phyloP scores from a whole-genome alignment of 2,888 invertebrate genomes.

The Spisula subtruncata region DNA sequence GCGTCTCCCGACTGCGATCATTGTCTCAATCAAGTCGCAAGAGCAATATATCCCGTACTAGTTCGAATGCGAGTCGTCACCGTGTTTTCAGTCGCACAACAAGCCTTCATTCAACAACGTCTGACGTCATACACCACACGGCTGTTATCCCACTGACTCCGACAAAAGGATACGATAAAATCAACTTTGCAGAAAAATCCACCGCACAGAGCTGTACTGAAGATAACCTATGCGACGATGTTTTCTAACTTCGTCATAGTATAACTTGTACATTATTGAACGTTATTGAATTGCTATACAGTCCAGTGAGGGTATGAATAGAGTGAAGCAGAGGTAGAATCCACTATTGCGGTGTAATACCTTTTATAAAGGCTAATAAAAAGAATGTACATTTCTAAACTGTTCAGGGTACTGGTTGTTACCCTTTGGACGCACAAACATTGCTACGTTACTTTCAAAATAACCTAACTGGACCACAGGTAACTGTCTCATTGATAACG shows the following conservation, averaged over 20 bases:
- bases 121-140: conserved; percentile 49
- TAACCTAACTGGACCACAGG: too few relatives aligned
- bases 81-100: conserved; percentile 52
- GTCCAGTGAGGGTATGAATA: too few relatives aligned
- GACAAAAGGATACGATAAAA: conserved; percentile 31
- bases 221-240: neutral
- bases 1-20: conserved; percentile 30
- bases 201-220: neutral
- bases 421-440: too few relatives aligned
- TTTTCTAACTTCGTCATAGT: neutral
- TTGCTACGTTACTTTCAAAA: too few relatives aligned
- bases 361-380: too few relatives aligned
- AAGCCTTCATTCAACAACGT: conserved; percentile 58
- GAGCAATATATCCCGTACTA: conserved; percentile 53
- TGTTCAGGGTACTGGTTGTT: too few relatives aligned
- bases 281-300: too few relatives aligned
- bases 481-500: too few relatives aligned
- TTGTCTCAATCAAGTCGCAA: conserved; percentile 40
- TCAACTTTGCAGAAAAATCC: conserved; percentile 10
- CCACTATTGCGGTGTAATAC: too few relatives aligned
- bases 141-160: conserved; percentile 48
- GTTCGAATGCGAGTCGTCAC: conserved; percentile 63
- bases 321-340: too few relatives aligned
- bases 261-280: too few relatives aligned
- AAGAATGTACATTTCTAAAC: too few relatives aligned